Conservation (phyloP, 2,113 vertebrate genomes). For the Paraplagusia blochii region DNA sequence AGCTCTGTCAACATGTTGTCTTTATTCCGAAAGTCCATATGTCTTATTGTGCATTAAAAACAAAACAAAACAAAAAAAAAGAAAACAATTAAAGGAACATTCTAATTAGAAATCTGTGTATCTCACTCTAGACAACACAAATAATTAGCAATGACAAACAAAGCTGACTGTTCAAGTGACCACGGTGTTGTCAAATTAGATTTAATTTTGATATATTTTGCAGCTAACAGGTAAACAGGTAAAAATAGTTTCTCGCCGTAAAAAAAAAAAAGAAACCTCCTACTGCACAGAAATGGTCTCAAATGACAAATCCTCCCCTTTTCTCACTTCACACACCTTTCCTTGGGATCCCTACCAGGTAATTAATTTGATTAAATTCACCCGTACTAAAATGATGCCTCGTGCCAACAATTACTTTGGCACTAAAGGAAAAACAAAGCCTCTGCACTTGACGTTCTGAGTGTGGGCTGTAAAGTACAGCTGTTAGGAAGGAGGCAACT, state of each 20-base stretch:
- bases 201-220: conserved; percentile 15
- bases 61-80: too few relatives aligned
- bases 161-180: not conserved
- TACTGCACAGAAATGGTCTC: not conserved
- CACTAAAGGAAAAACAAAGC: conserved; percentile 55
- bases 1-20: not conserved
- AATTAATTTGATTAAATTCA: conserved; percentile 69
- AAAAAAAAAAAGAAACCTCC: not conserved
- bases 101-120: conserved; percentile 3
- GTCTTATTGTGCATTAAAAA: not conserved
- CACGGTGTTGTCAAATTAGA: conserved; percentile 19
- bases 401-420: conserved; percentile 71
- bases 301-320: not conserved
- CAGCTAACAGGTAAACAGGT: conserved; percentile 27
- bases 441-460: conserved; percentile 30
- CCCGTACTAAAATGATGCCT: conserved; percentile 51
- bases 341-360: conserved; percentile 41
- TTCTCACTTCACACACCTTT: conserved; percentile 17
- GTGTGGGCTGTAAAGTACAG: conserved; percentile 47
- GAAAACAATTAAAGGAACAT: not conserved
- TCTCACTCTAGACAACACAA: too few relatives aligned
- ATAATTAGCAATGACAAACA: too few relatives aligned
- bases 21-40: too few relatives aligned
- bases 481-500: conserved; percentile 32
- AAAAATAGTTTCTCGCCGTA: conserved; percentile 15